Conservation (phyloP, 2,888 invertebrate species). For the Odontocerum albicorne region DNA sequence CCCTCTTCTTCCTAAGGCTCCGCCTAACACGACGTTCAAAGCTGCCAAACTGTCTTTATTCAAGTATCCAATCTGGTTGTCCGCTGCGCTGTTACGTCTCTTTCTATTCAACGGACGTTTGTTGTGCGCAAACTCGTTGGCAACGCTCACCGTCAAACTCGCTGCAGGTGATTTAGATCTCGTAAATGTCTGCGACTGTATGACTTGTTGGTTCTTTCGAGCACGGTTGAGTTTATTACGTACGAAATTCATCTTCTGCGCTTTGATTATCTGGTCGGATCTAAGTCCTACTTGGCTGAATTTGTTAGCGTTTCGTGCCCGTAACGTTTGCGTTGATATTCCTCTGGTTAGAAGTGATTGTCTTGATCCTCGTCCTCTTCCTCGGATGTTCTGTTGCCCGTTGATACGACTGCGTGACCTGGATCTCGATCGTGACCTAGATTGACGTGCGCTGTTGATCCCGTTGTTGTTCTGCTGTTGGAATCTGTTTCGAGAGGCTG, state of each 20-base stretch:
- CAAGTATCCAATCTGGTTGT: conserved; percentile 48
- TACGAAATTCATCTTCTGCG: conserved; percentile 44
- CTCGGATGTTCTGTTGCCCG: neutral
- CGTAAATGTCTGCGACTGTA: conserved; percentile 53
- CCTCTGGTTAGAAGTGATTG: conserved; percentile 13
- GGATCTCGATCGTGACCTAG: conserved; percentile 23
- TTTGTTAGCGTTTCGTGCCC: conserved; percentile 7
- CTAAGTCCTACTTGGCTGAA: conserved; percentile 45
- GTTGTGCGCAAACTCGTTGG: conserved; percentile 47
- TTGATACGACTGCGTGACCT: conserved; percentile 16
- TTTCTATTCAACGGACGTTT: conserved; percentile 38
- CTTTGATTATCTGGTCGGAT: conserved; percentile 53
- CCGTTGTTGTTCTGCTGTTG: conserved; percentile 19
- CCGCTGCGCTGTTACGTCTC: conserved; percentile 39
- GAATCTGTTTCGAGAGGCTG: conserved; percentile 20
- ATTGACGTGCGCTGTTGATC: neutral
- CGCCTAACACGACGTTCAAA: conserved; percentile 48
- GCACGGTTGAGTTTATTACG: conserved; percentile 41
- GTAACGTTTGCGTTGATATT: conserved; percentile 20
- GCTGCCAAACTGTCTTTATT: conserved; percentile 50
- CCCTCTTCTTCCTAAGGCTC: conserved; percentile 45
- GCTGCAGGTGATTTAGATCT: conserved; percentile 42
- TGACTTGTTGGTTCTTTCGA: conserved; percentile 37
- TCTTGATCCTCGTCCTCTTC: conserved; percentile 19
- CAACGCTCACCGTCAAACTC: conserved; percentile 48